Conservation (phyloP, 2,888 invertebrate species). For the Sisyra nigra region DNA sequence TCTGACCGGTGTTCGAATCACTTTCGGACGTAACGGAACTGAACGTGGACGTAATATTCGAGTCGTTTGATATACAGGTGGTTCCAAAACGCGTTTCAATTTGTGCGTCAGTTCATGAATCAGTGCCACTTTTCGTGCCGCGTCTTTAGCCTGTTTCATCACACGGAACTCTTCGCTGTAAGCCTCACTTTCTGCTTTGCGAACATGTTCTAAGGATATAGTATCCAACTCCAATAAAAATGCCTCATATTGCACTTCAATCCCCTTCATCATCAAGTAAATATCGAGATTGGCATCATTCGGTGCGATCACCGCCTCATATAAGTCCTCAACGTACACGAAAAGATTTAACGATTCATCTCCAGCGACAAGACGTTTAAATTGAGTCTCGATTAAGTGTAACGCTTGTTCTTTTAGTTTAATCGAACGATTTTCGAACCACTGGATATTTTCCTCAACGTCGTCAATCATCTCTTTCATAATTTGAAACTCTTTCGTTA, state of each 20-base stretch:
- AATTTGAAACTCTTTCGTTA: constrained; percentile 23
- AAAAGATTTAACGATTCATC: constrained; percentile 37
- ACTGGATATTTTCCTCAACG: constrained; percentile 26
- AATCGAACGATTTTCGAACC: constrained; percentile 32
- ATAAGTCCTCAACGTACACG: constrained; percentile 45
- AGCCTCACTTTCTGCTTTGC: constrained; percentile 32
- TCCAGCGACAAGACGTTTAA: constrained; percentile 37
- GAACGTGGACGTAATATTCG: constrained; percentile 18
- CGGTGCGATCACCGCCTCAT: constrained; percentile 37
- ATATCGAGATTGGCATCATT: constrained; percentile 39
- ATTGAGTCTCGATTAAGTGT: constrained; percentile 35
- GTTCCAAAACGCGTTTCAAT: constrained; percentile 29
- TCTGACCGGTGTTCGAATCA: constrained; percentile 15
- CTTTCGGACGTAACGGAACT: constrained; percentile 17
- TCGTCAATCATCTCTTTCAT: constrained; percentile 26
- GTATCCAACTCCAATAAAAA: constrained; percentile 35
- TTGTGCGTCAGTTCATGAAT: constrained; percentile 31
- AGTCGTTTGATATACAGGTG: constrained; percentile 14
- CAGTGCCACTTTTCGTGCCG: constrained; percentile 36
- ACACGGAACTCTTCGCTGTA: constrained; percentile 32
- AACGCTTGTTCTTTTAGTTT: constrained; percentile 35
- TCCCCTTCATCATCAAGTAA: constrained; percentile 35
- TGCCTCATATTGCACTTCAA: constrained; percentile 37
- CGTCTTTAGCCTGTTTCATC: constrained; percentile 34
- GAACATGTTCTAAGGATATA: constrained; percentile 34